Percentiles rank a stretch among this genome's conserved stretches.
Conservation (phyloP, 2,113 vertebrate species). For the Spea bombifrons region DNA sequence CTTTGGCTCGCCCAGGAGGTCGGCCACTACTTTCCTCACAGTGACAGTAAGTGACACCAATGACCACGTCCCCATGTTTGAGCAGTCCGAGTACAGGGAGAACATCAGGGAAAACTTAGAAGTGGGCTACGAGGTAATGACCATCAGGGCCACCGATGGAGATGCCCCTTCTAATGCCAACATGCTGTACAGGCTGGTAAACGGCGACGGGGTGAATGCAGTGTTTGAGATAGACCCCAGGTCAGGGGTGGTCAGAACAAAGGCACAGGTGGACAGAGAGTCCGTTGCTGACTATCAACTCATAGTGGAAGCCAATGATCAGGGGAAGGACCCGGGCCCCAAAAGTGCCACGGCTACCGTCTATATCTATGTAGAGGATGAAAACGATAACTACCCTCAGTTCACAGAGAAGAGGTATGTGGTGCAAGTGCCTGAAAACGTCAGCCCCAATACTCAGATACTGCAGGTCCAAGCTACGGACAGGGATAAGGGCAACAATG, state of each 20-base stretch:
- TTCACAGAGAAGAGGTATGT: constrained; percentile 89
- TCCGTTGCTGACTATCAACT: constrained; percentile 75
- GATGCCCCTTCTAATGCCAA: constrained; percentile 91
- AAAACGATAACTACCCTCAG: constrained; percentile 95
- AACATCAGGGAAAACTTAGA: constrained; percentile 89
- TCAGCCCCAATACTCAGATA: constrained; percentile 80
- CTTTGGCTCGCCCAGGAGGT: constrained; percentile 73
- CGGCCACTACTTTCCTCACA: constrained; percentile 78
- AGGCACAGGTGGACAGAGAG: constrained; percentile 81
- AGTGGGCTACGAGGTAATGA: constrained; percentile 90
- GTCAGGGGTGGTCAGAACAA: constrained; percentile 85
- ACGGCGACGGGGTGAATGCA: constrained; percentile 67
- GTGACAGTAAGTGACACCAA: constrained; percentile 93
- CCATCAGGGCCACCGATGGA: constrained; percentile 85
- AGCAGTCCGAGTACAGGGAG: constrained; percentile 85
- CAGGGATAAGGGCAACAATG: constrained; percentile 85
- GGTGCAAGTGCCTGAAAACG: constrained; percentile 84
- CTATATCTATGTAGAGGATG: constrained; percentile 86
- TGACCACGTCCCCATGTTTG: constrained; percentile 86
- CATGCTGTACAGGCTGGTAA: constrained; percentile 89
- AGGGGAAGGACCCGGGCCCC: constrained; percentile 86
- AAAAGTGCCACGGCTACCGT: constrained; percentile 85
- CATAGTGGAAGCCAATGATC: constrained; percentile 91
- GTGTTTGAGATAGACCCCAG: constrained; percentile 86
- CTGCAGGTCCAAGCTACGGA: constrained; percentile 87